phyloP scores from a whole-genome alignment of 2,797 vertebrate species.

The Uromys caudimaculatus region DNA sequence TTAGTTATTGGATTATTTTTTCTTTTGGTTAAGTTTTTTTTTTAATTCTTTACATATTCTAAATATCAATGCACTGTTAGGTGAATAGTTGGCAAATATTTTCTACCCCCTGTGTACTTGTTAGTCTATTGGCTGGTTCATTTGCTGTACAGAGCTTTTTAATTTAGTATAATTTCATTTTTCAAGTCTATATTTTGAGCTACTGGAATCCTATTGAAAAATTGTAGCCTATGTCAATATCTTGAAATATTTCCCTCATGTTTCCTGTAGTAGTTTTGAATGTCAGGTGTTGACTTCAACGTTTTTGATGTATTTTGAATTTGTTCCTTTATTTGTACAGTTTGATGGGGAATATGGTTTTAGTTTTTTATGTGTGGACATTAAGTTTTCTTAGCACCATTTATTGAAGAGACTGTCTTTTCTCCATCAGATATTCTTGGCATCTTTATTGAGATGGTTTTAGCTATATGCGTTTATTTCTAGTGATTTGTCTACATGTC shows the following conservation, averaged over 20 bases:
- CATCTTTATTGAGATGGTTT: background rate
- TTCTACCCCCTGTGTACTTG: background rate
- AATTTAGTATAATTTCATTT: background rate
- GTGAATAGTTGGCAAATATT: background rate
- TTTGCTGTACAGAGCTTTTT: background rate
- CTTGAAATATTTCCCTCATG: background rate
- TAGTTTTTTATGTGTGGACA: background rate
- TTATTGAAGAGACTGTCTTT: background rate
- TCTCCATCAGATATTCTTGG: background rate
- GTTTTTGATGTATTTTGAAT: background rate
- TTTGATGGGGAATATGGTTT: background rate
- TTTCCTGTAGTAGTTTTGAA: background rate
- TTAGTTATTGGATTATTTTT: background rate
- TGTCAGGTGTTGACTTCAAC: background rate
- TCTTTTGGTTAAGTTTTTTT: background rate
- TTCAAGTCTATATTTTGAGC: background rate
- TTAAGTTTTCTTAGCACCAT: background rate
- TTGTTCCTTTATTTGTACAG: background rate
- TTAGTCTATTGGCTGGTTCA: background rate
- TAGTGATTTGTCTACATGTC: background rate
- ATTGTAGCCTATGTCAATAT: background rate
- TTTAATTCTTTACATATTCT: background rate
- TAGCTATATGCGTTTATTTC: background rate
- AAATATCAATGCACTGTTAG: background rate
- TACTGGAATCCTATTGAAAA: background rate